Base-by-base conservation (phyloP, 2,113 vertebrate species). In the Callospermophilus lateralis region DNA sequence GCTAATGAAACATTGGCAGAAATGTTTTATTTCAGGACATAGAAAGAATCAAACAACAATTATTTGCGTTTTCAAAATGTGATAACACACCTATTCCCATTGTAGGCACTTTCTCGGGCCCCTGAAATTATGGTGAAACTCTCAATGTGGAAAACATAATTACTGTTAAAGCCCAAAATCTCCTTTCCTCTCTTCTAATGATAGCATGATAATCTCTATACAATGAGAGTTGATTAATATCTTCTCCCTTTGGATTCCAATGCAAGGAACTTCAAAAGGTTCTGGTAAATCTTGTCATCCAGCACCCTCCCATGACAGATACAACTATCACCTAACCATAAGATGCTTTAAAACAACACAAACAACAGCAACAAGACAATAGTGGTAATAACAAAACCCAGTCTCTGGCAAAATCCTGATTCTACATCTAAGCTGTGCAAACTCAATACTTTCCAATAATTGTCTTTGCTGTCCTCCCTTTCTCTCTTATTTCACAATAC, bases 171-270 rank as follows among this genome's bases (percentile, higher is more conserved):
- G 63, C 12, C 37, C 95, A 96, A 45, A 94, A 90, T n/a, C 6
- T 85, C n/a, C 28, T 95, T 79, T 28, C 9, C 22, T 67, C 16
- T 73, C 84, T 45, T 55, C 4, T 77, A 93, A 76, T 73, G 81
- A 70, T 83, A 81, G 67, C 26, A 11, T 37, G 42, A 73, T 61
- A 84, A 20, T 96, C 51, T 92, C 26, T 63, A 22, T 19, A 19
- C 70, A 97, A 91, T 83, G 30, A 51, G 17, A 93, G 30, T 39
- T 70, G 87, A 93, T 81, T 84, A 74, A 72, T 93, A 99, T 99
- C 99, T 99, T 99, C 89, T 99, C 99, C 97, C 99, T 99, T 96
- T 99, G 99, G 97, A 99, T 99, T 94, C 99, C 99, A 95, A 97
- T 96, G 90, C 99, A 99, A 96, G 98, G 96, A 77, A 98, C 98